phyloP scores from a whole-genome alignment of 2,113 vertebrate genomes.

The Pachypanchax playfairii region DNA sequence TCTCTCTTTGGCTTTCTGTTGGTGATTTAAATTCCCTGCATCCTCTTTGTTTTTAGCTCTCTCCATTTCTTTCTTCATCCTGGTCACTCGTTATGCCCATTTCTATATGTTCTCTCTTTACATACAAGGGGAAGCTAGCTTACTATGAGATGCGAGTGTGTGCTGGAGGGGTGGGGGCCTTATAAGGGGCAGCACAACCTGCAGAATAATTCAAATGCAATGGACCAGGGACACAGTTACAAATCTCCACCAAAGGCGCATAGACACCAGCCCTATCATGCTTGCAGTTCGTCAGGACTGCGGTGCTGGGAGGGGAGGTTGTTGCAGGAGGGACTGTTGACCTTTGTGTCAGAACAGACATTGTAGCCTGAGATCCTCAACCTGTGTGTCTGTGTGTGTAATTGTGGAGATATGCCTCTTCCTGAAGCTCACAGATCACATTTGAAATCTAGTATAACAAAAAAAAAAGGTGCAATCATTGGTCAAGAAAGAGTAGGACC shows the following conservation, averaged over 20 bases:
- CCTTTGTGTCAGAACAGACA: conserved; percentile 71
- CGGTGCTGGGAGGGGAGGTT: conserved; percentile 43
- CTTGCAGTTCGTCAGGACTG: conserved; percentile 92
- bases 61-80: neutral
- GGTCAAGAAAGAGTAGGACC: conserved; percentile 38
- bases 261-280: conserved; percentile 84
- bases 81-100: neutral
- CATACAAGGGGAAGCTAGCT: conserved; percentile 83
- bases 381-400: conserved; percentile 26
- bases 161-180: neutral
- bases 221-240: conserved; percentile 95
- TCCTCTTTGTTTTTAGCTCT: neutral
- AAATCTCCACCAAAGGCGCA: conserved; percentile 92
- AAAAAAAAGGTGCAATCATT: conserved; percentile 52
- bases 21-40: conserved; percentile 19
- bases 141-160: conserved; percentile 3
- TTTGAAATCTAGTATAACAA: conserved; percentile 73
- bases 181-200: conserved; percentile 67
- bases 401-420: conserved; percentile 51
- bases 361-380: conserved; percentile 34
- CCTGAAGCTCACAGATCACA: conserved; percentile 75
- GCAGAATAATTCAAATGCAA: conserved; percentile 98
- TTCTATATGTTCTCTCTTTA: conserved; percentile 11
- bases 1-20: neutral
- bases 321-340: conserved; percentile 43